Conservation (phyloP, 2,888 invertebrate genomes). For the Acrobasis suavella region DNA sequence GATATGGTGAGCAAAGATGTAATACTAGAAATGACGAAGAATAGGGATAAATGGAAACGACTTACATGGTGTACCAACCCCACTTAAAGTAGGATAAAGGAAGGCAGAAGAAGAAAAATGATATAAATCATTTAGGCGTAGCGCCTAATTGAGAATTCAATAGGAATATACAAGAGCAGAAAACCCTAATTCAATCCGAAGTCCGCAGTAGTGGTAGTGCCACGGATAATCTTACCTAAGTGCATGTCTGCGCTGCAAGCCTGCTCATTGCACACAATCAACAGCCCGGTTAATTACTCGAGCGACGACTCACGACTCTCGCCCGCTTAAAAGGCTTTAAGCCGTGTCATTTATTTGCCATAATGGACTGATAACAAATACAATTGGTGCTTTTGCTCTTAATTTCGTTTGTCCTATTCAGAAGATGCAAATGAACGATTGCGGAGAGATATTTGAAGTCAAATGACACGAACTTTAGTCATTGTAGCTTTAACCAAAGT, state of each 20-base stretch:
- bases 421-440: conserved; percentile 31
- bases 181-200: neutral
- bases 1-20: no score
- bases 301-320: conserved; percentile 73
- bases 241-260: conserved; percentile 35
- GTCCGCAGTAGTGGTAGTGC: conserved; percentile 15
- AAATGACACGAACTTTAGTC: neutral
- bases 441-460: conserved; percentile 20
- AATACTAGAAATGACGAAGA: no score
- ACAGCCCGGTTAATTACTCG: conserved; percentile 69
- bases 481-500: neutral
- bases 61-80: no score
- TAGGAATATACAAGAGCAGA: no score
- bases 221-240: conserved; percentile 23
- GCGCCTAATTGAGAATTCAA: no score
- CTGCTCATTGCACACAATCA: conserved; percentile 60
- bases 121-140: no score
- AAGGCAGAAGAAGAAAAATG: no score
- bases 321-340: conserved; percentile 76
- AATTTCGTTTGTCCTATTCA: conserved; percentile 43
- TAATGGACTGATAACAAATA: conserved; percentile 78
- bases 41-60: no score
- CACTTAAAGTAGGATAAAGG: no score
- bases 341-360: conserved; percentile 73
- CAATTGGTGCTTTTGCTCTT: conserved; percentile 55